A percentile compares a stretch with the other conserved stretches of the same genome.
Evolutionary conservation across 2,888 invertebrate species (phyloP).

Genomic region (Ecliptopera silaceata): DNA sequence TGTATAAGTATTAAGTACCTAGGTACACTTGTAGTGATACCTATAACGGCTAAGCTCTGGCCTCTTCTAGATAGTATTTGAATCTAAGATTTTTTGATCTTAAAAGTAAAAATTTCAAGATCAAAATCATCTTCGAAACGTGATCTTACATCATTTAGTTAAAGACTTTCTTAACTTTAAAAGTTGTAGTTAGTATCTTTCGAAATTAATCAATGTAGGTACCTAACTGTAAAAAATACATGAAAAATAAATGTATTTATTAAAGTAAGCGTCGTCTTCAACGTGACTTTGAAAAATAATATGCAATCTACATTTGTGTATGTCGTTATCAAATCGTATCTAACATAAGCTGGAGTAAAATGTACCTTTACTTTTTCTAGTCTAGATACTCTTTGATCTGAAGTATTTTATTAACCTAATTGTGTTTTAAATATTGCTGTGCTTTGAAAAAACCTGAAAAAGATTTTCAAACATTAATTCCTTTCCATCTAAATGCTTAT

Average conservation of each 20-base stretch:
- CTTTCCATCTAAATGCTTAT: constrained; percentile 17
- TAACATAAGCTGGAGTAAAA: not conserved
- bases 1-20: not conserved
- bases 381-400: not conserved
- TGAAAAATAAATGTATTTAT: no score
- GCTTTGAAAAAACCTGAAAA: not conserved
- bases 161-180: constrained; percentile 26
- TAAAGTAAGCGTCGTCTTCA: not conserved
- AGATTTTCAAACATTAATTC: not conserved
- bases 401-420: not conserved
- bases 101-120: constrained; percentile 17
- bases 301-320: not conserved
- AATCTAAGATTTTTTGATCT: constrained; percentile 17
- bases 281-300: not conserved
- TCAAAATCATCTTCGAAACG: constrained; percentile 18
- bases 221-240: constrained; percentile 1
- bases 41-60: constrained; percentile 1
- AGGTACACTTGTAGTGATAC: not conserved
- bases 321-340: not conserved
- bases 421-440: not conserved
- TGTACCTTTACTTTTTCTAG: no score
- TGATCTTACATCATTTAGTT: constrained; percentile 27
- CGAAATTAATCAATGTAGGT: constrained; percentile 10
- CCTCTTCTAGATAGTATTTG: constrained; percentile 23
- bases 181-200: constrained; percentile 28